A percentile compares a stretch with the other conserved stretches of the same genome.
phyloP scores from a whole-genome alignment of 2,797 vertebrate species.

The Mormyrops boulengeri region DNA sequence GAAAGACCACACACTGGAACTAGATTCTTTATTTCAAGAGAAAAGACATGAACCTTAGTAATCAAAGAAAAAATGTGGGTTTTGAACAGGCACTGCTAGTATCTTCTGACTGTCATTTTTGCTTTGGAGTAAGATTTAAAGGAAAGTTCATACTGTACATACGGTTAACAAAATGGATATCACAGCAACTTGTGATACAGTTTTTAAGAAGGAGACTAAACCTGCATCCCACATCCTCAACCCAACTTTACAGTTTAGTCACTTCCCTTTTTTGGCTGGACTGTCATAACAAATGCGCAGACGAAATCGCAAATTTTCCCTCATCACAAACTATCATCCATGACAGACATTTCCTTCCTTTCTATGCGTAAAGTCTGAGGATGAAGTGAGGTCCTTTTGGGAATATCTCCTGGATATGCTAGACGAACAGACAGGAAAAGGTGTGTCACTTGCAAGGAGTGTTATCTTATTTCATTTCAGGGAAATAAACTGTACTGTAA shows the following conservation, averaged over 20 bases:
- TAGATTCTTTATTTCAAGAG: neutral
- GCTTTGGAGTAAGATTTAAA: neutral
- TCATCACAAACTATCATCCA: neutral
- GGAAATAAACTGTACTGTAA: neutral
- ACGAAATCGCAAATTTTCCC: neutral
- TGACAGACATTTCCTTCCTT: conserved; percentile 20
- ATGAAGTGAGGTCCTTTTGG: neutral
- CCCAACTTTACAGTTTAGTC: neutral
- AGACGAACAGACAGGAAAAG: neutral
- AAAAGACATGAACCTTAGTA: neutral
- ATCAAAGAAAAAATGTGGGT: neutral
- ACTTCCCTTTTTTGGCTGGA: neutral
- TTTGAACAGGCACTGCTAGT: neutral
- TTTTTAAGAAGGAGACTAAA: neutral
- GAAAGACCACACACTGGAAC: neutral
- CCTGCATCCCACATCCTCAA: neutral
- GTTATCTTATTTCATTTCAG: neutral
- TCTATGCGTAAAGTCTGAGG: neutral
- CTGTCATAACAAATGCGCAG: neutral
- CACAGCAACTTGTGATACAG: neutral
- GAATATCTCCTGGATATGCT: neutral
- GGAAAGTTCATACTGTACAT: neutral
- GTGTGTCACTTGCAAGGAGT: neutral
- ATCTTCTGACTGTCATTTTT: neutral
- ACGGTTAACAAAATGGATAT: neutral